A percentile compares a stretch with the other conserved stretches of the same genome.
Evolutionary conservation across 2,113 vertebrate genomes (phyloP).

Genomic region (Microcebus ravelobensis): DNA sequence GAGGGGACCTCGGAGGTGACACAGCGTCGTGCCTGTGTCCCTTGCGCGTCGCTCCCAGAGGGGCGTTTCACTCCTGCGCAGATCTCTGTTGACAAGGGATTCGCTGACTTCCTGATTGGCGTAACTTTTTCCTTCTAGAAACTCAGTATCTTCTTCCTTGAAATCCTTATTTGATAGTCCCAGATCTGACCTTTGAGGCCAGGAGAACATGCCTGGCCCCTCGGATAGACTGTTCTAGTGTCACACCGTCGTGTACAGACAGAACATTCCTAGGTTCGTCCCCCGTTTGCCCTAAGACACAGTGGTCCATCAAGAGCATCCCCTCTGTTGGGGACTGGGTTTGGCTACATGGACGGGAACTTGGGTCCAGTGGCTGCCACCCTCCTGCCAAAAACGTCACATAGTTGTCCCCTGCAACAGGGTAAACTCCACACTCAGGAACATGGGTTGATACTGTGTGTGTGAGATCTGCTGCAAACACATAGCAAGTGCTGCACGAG

Average conservation of each 20-base stretch:
- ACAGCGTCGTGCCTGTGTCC: too few relatives aligned
- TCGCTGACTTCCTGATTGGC: neutral
- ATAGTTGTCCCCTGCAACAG: neutral
- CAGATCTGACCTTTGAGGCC: neutral
- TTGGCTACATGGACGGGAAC: neutral
- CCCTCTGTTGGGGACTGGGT: neutral
- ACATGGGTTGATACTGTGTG: neutral
- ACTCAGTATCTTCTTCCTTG: neutral
- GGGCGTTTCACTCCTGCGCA: neutral
- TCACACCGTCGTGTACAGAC: neutral
- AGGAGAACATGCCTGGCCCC: neutral
- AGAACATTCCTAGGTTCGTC: too few relatives aligned
- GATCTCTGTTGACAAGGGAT: neutral
- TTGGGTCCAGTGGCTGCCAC: neutral
- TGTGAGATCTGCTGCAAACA: neutral
- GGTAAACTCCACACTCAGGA: neutral
- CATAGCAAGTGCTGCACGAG: neutral
- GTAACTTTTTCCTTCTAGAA: neutral
- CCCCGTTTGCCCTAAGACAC: too few relatives aligned
- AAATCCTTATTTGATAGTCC: neutral
- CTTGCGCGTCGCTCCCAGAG: fast-evolving
- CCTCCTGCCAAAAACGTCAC: neutral
- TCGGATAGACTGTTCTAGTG: neutral
- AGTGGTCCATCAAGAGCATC: neutral
- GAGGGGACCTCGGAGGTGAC: too few relatives aligned